Percentiles rank a stretch among this genome's conserved stretches.
Evolutionary conservation across 2,797 vertebrate genomes (phyloP).

Genomic region (Loris lydekkerianus): DNA sequence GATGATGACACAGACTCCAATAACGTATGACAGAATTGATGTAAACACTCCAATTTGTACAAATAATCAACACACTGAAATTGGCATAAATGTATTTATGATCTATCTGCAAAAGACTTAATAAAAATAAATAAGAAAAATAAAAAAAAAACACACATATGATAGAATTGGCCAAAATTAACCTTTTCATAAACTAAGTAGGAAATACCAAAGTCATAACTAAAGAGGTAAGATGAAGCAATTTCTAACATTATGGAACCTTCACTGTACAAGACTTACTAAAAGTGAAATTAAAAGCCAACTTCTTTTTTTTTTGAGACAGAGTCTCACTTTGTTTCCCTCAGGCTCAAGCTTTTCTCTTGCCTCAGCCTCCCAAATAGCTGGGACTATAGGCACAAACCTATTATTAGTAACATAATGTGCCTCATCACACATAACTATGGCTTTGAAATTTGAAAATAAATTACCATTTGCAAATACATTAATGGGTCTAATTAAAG

Average conservation of each 20-base stretch:
- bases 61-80: too few species aligned
- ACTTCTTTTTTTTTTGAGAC: too few species aligned
- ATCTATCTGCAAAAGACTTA: too few species aligned
- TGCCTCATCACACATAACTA: background rate
- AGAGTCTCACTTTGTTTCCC: too few species aligned
- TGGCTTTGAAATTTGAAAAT: conserved; percentile 33
- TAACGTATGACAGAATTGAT: background rate
- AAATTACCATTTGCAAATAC: conserved; percentile 39
- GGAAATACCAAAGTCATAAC: background rate
- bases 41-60: too few species aligned
- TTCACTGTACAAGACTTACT: conserved; percentile 27
- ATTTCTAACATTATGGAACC: background rate
- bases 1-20: background rate
- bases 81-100: too few species aligned
- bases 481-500: background rate
- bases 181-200: background rate
- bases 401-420: background rate
- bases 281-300: conserved; percentile 48
- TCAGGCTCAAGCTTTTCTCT: too few species aligned
- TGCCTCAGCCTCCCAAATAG: too few species aligned
- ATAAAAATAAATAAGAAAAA: too few species aligned
- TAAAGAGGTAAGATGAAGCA: background rate
- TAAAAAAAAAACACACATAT: background rate
- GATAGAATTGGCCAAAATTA: conserved; percentile 4
- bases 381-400: too few species aligned